Percentiles rank a stretch among this genome's conserved stretches.
Evolutionary conservation across 2,888 invertebrate species (phyloP).

Genomic region (Chrysolina americana): DNA sequence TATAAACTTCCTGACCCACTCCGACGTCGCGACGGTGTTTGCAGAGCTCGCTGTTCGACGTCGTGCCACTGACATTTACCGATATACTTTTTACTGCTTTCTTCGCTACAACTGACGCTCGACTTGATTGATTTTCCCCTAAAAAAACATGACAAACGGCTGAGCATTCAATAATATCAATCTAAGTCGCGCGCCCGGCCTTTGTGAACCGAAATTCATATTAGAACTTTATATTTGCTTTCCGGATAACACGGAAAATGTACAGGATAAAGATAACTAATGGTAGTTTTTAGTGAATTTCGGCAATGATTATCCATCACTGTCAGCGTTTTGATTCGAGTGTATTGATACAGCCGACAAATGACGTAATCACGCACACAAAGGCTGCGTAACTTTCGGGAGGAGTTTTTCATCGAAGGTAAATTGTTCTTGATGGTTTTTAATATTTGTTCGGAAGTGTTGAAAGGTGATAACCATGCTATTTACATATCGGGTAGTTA

Average conservation of each 20-base stretch:
- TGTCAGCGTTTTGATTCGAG: conserved; percentile 40
- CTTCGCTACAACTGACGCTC: conserved; percentile 17
- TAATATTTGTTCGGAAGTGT: no score
- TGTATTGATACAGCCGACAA: conserved; percentile 46
- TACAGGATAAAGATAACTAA: conserved; percentile 45
- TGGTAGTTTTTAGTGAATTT: conserved; percentile 43
- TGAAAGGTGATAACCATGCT: no score
- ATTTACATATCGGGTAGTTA: no score
- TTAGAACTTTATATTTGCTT: conserved; percentile 47
- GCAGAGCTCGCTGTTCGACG: background rate
- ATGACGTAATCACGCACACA: conserved; percentile 31
- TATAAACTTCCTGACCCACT: background rate
- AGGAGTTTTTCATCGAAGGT: no score
- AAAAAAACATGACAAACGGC: conserved; percentile 50
- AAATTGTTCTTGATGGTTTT: no score
- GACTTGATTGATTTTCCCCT: conserved; percentile 44
- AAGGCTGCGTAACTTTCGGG: background rate
- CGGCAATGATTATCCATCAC: conserved; percentile 42
- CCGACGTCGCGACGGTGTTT: background rate
- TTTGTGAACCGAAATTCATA: conserved; percentile 45
- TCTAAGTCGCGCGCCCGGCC: conserved; percentile 39
- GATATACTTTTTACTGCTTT: conserved; percentile 17
- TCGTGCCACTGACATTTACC: conserved; percentile 5
- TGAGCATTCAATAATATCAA: conserved; percentile 50
- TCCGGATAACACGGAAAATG: conserved; percentile 41